A percentile compares a stretch with the other conserved stretches of the same genome.
phyloP scores from a whole-genome alignment of 2,888 invertebrate genomes.

The Euspilapteryx auroguttella region DNA sequence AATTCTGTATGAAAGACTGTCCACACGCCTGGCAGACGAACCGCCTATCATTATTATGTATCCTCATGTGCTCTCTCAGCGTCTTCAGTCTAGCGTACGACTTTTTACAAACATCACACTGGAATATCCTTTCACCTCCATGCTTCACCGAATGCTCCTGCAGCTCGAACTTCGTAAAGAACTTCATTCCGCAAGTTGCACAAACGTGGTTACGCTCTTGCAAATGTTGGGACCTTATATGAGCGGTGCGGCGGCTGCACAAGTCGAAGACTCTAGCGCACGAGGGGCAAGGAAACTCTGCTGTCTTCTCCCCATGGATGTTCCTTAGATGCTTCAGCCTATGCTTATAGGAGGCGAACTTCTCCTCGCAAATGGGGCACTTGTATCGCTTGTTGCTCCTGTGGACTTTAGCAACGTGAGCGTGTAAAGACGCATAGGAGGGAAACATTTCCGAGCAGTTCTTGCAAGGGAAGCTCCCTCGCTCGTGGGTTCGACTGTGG shows the following conservation, averaged over 20 bases:
- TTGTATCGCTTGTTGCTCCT: conserved; percentile 41
- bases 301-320: conserved; percentile 39
- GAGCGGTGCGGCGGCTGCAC: conserved; percentile 40
- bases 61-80: conserved; percentile 46
- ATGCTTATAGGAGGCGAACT: conserved; percentile 42
- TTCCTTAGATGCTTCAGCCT: conserved; percentile 36
- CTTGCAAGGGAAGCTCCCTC: conserved; percentile 38
- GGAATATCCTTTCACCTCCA: conserved; percentile 52
- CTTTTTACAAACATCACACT: conserved; percentile 56
- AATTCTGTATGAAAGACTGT: conserved; percentile 44
- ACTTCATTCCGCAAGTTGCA: conserved; percentile 51
- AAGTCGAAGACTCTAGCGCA: conserved; percentile 43
- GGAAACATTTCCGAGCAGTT: conserved; percentile 30
- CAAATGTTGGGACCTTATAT: conserved; percentile 39
- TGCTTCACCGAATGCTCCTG: conserved; percentile 59
- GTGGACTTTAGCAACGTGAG: conserved; percentile 38
- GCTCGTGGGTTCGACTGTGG: conserved; percentile 36
- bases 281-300: conserved; percentile 37
- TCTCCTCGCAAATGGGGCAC: conserved; percentile 47
- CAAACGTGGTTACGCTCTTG: conserved; percentile 53
- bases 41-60: conserved; percentile 42
- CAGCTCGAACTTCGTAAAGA: conserved; percentile 56
- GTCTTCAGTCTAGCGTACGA: conserved; percentile 45
- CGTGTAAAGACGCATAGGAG: conserved; percentile 30
- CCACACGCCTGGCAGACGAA: conserved; percentile 41